Evolutionary conservation across 2,888 invertebrate species (phyloP).

Genomic region (Ceriagrion tenellum): DNA sequence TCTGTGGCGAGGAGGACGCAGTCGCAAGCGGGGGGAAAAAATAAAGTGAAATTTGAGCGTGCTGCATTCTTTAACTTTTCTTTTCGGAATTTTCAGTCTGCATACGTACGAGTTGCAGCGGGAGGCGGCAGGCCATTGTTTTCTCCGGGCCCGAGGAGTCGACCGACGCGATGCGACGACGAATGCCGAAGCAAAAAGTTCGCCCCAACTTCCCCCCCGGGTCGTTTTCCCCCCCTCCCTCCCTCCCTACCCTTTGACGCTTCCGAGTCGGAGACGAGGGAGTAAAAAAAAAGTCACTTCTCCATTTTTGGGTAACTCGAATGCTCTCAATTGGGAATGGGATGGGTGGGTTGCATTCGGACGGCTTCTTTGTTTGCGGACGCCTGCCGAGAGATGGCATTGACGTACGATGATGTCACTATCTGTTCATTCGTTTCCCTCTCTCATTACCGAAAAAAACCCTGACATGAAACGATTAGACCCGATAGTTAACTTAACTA

Average conservation of each 20-base stretch:
- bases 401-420: slow-evolving; percentile 1
- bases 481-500: not conserved
- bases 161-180: not conserved
- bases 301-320: slow-evolving; percentile 16
- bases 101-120: not conserved
- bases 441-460: not conserved
- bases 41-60: not conserved
- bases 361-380: not conserved
- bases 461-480: not conserved
- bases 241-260: not conserved
- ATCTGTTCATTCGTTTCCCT: not conserved
- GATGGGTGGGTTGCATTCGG: not conserved
- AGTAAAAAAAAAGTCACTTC: not conserved
- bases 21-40: not conserved
- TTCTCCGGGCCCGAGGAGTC: not conserved
- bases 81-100: slow-evolving; percentile 4
- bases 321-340: not conserved
- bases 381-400: slow-evolving; percentile 17
- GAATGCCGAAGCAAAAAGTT: not conserved
- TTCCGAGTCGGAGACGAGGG: slow-evolving; percentile 20
- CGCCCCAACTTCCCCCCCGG: not conserved
- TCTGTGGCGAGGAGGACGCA: not conserved
- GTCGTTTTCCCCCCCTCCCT: not conserved
- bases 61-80: not conserved
- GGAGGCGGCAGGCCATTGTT: not conserved